Percentiles rank a stretch among this genome's conserved stretches.
Evolutionary conservation across 2,113 vertebrate species (phyloP).

Genomic region (Vicugna pacos): DNA sequence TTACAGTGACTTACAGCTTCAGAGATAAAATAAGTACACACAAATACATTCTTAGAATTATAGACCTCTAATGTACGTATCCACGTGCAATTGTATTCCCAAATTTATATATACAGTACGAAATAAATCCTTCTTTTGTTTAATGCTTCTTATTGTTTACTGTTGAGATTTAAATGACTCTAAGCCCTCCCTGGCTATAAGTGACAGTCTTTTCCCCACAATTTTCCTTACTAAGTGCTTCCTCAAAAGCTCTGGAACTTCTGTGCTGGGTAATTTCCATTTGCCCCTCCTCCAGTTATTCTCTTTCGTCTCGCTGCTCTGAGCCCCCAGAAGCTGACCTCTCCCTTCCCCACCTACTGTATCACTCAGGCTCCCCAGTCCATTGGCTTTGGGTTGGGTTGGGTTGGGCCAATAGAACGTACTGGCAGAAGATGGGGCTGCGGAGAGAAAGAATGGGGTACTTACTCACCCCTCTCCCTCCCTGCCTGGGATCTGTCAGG

Average conservation of each 20-base stretch:
- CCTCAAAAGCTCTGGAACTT: not conserved
- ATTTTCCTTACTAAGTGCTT: not conserved
- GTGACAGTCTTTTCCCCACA: not conserved
- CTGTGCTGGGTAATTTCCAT: not conserved
- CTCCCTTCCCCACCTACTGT: rapidly evolving
- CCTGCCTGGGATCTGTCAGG: not conserved
- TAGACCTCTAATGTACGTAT: not conserved
- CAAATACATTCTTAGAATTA: not conserved
- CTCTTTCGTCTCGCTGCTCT: not conserved
- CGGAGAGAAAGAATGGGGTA: not conserved
- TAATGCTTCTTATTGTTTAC: not conserved
- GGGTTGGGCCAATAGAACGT: not conserved
- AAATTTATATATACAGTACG: not conserved
- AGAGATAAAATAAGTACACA: not conserved
- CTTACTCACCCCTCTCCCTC: not conserved
- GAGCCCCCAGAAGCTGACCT: not conserved
- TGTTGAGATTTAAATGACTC: not conserved
- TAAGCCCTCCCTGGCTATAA: not conserved
- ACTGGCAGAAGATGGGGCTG: not conserved
- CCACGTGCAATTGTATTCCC: not conserved
- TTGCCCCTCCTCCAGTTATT: not conserved
- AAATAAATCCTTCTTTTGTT: not conserved
- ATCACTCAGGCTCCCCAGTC: not conserved
- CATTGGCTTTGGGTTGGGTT: not conserved
- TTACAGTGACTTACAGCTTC: not conserved